Evolutionary conservation across 2,113 vertebrate genomes (phyloP).

Genomic region (Colinus virginianus): DNA sequence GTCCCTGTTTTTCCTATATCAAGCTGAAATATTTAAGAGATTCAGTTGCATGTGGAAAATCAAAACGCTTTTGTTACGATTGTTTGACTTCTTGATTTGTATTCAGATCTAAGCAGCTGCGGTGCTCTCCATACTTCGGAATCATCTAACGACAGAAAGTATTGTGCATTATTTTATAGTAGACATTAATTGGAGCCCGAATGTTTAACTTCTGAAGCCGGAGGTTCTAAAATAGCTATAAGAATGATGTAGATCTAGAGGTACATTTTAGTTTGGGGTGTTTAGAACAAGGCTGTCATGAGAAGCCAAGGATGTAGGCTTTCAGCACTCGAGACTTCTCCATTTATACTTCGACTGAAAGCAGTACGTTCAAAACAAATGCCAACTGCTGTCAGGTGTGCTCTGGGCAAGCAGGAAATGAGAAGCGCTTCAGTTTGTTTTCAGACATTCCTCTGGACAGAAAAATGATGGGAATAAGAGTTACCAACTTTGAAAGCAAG

Average conservation of each 20-base stretch:
- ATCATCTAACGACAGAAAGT: background rate
- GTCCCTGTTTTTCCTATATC: background rate
- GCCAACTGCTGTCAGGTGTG: constrained; percentile 29
- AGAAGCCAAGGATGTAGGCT: constrained; percentile 29
- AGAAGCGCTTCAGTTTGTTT: constrained; percentile 18
- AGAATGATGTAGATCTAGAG: background rate
- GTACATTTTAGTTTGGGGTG: background rate
- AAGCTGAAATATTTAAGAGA: background rate
- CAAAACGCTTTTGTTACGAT: background rate
- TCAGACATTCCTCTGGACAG: background rate
- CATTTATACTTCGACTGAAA: constrained; percentile 44
- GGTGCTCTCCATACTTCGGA: background rate
- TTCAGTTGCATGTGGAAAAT: background rate
- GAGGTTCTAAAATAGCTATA: background rate
- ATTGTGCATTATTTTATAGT: background rate
- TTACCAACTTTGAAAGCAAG: constrained; percentile 65
- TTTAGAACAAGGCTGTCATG: constrained; percentile 15
- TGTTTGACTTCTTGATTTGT: background rate
- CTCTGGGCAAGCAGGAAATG: constrained; percentile 37
- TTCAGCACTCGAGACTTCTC: constrained; percentile 31
- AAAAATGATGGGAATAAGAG: constrained; percentile 44
- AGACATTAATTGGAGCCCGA: background rate
- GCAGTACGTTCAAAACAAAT: constrained; percentile 20
- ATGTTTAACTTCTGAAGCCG: background rate
- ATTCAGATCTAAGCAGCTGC: background rate